Conservation (phyloP, 2,797 vertebrate genomes). For the Luscinia luscinia region DNA sequence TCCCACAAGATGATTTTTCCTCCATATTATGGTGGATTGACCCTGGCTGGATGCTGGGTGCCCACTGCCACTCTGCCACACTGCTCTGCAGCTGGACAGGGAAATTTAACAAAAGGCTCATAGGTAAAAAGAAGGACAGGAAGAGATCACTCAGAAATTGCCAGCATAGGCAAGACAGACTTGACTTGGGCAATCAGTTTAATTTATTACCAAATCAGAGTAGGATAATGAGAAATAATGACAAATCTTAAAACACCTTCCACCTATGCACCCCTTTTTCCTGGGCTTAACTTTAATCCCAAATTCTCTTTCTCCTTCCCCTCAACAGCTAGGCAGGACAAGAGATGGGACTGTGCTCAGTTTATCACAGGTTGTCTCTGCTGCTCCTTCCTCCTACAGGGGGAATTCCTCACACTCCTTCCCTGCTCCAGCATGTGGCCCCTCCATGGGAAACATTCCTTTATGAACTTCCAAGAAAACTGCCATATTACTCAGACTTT, state of each 20-base stretch:
- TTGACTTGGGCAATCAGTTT: not conserved
- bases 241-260: not conserved
- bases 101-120: not conserved
- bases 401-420: not conserved
- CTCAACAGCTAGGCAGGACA: rapidly evolving
- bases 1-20: not conserved
- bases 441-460: not conserved
- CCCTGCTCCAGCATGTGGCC: not conserved
- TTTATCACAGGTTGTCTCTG: not conserved
- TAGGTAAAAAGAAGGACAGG: not conserved
- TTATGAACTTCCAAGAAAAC: not conserved
- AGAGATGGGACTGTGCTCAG: not conserved
- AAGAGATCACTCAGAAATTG: not conserved
- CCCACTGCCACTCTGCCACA: not conserved
- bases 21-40: not conserved
- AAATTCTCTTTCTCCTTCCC: not conserved
- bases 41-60: not conserved
- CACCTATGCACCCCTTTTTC: not conserved
- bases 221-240: not conserved
- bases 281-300: not conserved
- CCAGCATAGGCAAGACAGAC: not conserved
- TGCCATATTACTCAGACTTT: not conserved
- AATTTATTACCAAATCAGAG: not conserved
- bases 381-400: not conserved
- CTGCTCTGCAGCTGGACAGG: rapidly evolving